phyloP scores from a whole-genome alignment of 2,888 invertebrate species.

The Tromatobia lineatoria region DNA sequence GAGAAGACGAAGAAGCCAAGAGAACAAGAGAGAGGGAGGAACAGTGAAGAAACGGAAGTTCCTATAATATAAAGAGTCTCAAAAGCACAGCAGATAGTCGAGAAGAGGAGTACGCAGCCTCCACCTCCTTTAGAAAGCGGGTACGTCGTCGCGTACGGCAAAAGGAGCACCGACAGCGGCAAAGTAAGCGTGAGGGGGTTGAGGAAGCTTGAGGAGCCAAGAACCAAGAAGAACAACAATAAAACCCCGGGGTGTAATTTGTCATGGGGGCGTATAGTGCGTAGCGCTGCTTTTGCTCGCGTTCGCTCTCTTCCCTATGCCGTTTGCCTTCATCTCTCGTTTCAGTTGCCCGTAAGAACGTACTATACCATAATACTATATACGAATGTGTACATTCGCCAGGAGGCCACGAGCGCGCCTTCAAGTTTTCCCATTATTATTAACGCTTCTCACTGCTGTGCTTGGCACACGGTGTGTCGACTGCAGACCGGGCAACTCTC shows the following conservation, averaged over 20 bases:
- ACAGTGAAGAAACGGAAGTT: constrained; percentile 49
- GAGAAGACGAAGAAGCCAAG: constrained; percentile 51
- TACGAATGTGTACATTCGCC: constrained; percentile 72
- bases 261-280: constrained; percentile 75
- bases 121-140: constrained; percentile 25
- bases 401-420: constrained; percentile 55
- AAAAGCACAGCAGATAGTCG: constrained; percentile 11
- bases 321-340: constrained; percentile 1
- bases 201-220: constrained; percentile 52
- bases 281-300: constrained; percentile 8
- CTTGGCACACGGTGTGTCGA: constrained; percentile 41
- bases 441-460: constrained; percentile 72
- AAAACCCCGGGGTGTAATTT: constrained; percentile 81
- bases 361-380: constrained; percentile 55
- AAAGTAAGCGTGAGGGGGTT: constrained; percentile 30
- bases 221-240: constrained; percentile 78
- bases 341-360: constrained; percentile 7
- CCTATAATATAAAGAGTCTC: constrained; percentile 34
- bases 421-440: constrained; percentile 83
- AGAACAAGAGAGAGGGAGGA: constrained; percentile 28
- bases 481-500: constrained; percentile 32
- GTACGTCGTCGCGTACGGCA: constrained; percentile 54
- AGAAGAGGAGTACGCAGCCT: constrained; percentile 51
- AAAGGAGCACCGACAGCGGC: constrained; percentile 30
- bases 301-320: constrained; percentile 13